These are phyloP conservation scores for Pollimyrus isidori DNA, from an alignment of 2,113 vertebrate species.

Conservation along the genomic window DNA sequence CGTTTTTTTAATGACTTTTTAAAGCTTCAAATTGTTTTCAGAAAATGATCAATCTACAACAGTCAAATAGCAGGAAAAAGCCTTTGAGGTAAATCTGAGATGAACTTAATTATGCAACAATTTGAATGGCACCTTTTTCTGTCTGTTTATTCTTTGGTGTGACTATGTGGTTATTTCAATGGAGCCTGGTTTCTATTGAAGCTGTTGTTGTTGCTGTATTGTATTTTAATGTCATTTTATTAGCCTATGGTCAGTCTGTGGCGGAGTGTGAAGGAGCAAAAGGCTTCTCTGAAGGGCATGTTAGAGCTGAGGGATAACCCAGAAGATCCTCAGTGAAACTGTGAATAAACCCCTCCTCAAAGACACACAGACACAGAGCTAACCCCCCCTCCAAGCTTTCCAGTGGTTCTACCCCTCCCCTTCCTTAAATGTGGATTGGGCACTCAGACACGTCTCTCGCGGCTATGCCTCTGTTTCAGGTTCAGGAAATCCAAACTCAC, in stretches of 20 bases:
- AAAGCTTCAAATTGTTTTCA: neutral
- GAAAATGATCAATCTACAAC: neutral
- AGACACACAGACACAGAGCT: neutral
- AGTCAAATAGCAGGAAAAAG: neutral
- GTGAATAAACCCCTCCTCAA: neutral
- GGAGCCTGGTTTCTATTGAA: constrained; percentile 16
- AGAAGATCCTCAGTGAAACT: neutral
- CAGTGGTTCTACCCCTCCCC: constrained; percentile 4
- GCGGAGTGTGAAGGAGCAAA: neutral
- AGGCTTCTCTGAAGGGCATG: neutral
- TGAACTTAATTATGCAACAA: neutral
- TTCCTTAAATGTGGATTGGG: constrained; percentile 61
- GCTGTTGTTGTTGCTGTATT: neutral
- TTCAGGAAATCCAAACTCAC: constrained; percentile 75
- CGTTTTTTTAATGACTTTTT: neutral
- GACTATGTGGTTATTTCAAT: neutral
- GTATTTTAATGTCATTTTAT: constrained; percentile 33
- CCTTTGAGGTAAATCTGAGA: neutral
- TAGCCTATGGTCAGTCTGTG: neutral
- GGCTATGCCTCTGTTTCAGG: constrained; percentile 67
- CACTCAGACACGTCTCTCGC: constrained; percentile 59
- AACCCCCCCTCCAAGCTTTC: neutral
- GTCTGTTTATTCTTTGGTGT: neutral
- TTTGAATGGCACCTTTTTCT: neutral
- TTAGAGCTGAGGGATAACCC: neutral